Evolutionary conservation across 2,888 invertebrate species (phyloP), one percentile per base, ranked within the genome.

Genomic region (Aplocera efformata): DNA sequence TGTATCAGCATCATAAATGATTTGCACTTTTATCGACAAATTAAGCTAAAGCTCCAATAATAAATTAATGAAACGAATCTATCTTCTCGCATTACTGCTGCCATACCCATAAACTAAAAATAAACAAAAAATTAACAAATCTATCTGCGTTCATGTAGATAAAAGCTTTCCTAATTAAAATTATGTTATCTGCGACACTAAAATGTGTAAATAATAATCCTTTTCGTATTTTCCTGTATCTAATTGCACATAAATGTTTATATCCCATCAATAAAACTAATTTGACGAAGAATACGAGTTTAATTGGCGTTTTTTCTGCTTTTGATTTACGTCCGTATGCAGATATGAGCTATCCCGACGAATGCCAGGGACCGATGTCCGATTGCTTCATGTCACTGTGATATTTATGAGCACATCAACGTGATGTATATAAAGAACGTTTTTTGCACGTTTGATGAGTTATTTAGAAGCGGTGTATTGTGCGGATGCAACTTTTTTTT

Each of bases 201-300:
- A 44, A 44, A 35, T 39, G 23, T 20, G 34, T 35, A 46, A 40
- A 40, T 23, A 47, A 42, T 44, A 48, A 30, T 25, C 42, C 21
- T 36, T 25, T 33, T 29, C 25, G 32, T 46, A 43, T 40, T 34
- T 33, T 24, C 45, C 32, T 35, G 36, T 20, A 41, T 49, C 48
- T 49, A 42, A 51, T 49, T 54, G 51, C 47, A 48, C 38, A 45
- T 47, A 49, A 48, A 48, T 42, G 34, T 53, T 53, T 54, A 51
- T 54, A 45, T 28, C 32, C 31, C 28, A 39, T 6, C 42, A 45
- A 48, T 54, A 49, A 54, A 51, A 49, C 32, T 42, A 44, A 43
- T 48, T 48, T 50, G 46, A 42, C 30, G 39, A 41, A 33, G 42
- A 34, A 53, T 47, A 42, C 46, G 33, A 44, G 32, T 17, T 40